Conservation (phyloP, 2,797 vertebrate species). For the Anguilla anguilla region DNA sequence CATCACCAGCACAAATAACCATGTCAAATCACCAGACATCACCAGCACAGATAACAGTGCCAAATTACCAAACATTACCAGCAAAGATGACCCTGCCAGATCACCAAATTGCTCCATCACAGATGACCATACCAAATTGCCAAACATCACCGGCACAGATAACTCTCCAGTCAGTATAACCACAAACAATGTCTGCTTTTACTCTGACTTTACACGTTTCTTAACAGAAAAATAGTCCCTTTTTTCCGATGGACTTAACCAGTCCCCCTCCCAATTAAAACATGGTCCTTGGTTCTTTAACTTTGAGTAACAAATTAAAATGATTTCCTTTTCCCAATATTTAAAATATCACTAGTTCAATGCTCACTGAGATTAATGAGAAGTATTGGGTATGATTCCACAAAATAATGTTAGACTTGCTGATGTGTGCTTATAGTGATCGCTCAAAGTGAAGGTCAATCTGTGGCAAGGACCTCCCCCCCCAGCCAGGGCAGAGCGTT, state of each 20-base stretch:
- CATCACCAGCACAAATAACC: slow-evolving; percentile 41
- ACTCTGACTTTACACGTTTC: neutral
- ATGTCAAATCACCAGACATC: neutral
- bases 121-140: slow-evolving; percentile 26
- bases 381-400: neutral
- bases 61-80: neutral
- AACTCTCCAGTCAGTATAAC: neutral
- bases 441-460: neutral
- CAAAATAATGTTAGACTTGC: neutral
- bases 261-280: neutral
- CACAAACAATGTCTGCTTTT: neutral
- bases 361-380: neutral
- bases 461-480: neutral
- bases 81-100: neutral
- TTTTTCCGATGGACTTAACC: neutral
- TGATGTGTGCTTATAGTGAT: neutral
- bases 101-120: slow-evolving; percentile 39
- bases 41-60: neutral
- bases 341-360: neutral
- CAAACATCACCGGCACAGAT: slow-evolving; percentile 36
- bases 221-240: neutral
- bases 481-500: slow-evolving; percentile 46
- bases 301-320: neutral
- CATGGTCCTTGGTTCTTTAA: neutral
- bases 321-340: neutral